A percentile compares a stretch with the other conserved stretches of the same genome.
Conservation (phyloP, 2,113 vertebrate genomes). For the Malurus elegans region DNA sequence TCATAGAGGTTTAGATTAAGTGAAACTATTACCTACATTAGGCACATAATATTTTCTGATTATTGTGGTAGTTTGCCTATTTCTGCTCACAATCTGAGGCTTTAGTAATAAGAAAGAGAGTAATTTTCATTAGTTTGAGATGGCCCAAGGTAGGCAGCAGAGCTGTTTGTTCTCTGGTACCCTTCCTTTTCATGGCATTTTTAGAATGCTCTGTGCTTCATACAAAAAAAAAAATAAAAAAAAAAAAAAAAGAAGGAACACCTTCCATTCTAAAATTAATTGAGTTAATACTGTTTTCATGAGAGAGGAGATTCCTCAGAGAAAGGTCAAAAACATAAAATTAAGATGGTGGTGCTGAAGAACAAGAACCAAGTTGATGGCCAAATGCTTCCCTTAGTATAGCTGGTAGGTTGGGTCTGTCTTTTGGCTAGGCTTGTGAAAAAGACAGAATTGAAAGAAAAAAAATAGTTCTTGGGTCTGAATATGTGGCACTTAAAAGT, state of each 20-base stretch:
- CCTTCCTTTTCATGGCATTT: background rate
- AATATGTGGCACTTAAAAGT: background rate
- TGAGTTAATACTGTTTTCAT: background rate
- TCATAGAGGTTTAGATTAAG: background rate
- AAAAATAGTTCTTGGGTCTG: background rate
- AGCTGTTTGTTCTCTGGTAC: background rate
- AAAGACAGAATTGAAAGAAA: background rate
- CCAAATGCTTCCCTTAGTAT: background rate
- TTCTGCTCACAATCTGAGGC: background rate
- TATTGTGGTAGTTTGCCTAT: background rate
- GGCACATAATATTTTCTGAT: background rate
- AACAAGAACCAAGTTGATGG: background rate
- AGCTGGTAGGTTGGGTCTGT: background rate
- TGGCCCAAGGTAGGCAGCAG: background rate
- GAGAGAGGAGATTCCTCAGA: background rate
- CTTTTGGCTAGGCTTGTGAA: background rate
- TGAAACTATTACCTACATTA: background rate
- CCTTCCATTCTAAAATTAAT: slow-evolving; percentile 16
- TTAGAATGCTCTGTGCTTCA: background rate
- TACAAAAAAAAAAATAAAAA: background rate
- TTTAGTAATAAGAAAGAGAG: background rate
- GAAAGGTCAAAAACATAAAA: slow-evolving; percentile 37
- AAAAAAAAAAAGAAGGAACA: background rate
- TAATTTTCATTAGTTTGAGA: background rate
- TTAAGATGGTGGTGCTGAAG: background rate